Evolutionary conservation across 2,888 invertebrate genomes (phyloP).

Genomic region (Agonopterix arenella): DNA sequence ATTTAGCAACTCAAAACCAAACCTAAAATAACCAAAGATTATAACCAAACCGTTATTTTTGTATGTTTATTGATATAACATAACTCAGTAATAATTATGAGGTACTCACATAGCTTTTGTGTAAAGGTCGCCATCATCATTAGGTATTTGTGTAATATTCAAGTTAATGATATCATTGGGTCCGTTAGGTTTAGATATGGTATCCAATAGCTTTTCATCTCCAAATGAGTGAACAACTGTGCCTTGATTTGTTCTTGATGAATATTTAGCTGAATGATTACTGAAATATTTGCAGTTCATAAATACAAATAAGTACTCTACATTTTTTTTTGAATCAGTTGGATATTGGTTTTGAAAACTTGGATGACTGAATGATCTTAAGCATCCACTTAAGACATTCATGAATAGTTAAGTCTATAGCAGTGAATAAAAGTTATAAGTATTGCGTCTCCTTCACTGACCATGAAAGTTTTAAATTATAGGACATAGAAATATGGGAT

Average conservation of each 20-base stretch:
- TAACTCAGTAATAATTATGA: background rate
- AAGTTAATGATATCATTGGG: slow-evolving; percentile 36
- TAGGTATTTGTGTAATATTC: slow-evolving; percentile 63
- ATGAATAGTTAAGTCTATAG: no score
- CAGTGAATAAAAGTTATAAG: no score
- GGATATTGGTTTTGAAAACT: no score
- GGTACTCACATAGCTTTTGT: slow-evolving; percentile 69
- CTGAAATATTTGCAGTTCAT: slow-evolving; percentile 26
- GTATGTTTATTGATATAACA: no score
- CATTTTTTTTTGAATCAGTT: no score
- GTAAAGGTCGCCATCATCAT: slow-evolving; percentile 62
- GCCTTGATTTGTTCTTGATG: slow-evolving; percentile 74
- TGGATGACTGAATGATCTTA: no score
- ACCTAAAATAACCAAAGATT: slow-evolving; percentile 31
- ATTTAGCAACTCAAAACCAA: slow-evolving; percentile 67
- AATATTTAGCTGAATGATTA: slow-evolving; percentile 54
- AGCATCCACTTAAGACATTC: no score
- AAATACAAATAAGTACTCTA: no score
- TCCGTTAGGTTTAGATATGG: slow-evolving; percentile 34
- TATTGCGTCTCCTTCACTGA: no score
- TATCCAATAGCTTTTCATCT: slow-evolving; percentile 65
- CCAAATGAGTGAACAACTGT: slow-evolving; percentile 79
- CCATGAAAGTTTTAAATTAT: no score
- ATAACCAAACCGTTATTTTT: no score
- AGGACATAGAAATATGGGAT: no score